Conservation (phyloP, 2,797 vertebrate genomes). For the Gallinago nigripennis region DNA sequence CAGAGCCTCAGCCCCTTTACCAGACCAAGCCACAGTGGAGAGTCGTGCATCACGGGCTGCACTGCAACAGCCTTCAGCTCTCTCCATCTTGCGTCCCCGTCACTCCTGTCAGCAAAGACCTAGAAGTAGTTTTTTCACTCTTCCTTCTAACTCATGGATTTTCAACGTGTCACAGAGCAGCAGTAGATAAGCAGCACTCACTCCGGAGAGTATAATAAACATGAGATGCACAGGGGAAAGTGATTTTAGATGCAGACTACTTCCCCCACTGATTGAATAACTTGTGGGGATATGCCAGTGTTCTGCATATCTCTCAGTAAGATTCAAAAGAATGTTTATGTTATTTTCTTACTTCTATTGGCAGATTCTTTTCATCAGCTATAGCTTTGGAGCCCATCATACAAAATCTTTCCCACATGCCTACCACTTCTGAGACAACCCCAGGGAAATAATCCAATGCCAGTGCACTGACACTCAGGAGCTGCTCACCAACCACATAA, state of each 20-base stretch:
- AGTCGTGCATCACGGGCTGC: background rate
- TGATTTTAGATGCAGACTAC: background rate
- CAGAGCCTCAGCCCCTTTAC: background rate
- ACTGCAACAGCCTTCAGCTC: background rate
- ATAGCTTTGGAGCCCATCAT: background rate
- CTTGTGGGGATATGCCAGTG: background rate
- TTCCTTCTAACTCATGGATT: background rate
- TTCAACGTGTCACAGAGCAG: background rate
- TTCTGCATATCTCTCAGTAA: background rate
- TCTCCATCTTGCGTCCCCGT: background rate
- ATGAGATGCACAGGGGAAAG: background rate
- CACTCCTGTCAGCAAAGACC: background rate
- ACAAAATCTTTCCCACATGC: background rate
- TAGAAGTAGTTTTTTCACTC: background rate
- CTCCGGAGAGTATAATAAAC: background rate
- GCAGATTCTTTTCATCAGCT: background rate
- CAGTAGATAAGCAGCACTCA: background rate
- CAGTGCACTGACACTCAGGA: background rate
- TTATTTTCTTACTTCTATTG: background rate
- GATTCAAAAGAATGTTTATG: background rate
- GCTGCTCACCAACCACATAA: background rate
- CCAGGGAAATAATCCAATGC: background rate
- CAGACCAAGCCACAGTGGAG: background rate
- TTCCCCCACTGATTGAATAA: background rate
- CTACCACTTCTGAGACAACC: background rate